Evolutionary conservation across 2,113 vertebrate genomes (phyloP), one percentile per base, ranked within the genome.

Genomic region (Podarcis raffonei): DNA sequence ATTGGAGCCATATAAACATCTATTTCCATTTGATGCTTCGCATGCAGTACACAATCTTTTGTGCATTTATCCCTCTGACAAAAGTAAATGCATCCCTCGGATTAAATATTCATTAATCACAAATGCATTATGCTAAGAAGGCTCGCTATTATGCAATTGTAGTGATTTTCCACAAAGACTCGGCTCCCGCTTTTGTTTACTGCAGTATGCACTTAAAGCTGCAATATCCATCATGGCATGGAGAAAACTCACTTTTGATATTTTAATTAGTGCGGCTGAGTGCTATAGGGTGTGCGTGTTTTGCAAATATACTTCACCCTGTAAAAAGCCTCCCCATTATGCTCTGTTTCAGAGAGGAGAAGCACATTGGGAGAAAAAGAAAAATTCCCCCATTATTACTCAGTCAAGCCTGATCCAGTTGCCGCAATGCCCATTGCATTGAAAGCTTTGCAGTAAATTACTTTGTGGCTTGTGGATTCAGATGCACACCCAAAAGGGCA

Each of bases 31-130:
- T 80, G 62, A 66, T 65, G 27, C 7, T 48, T 75, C 71, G 18
- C n/a, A 42, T 48, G 18, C 57, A 66, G 20, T 16, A 11, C 57
- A 30, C 57, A 18, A 3, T 48, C 25, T 66, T 66, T 82, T 62
- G 37, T 76, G 59, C 12, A 25, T 66, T 27, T 25, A 48, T 66
- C 80, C 71, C 35, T 83, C 80, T 32, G 59, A 87, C 37, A 65
- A 42, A 83, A 74, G 27, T 18, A 32, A 83, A 76, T 48, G 32
- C 18, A 68, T n/a, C 57, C 53, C 39, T 88, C n/a, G 42, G 30
- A 75, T 83, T 66, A 88, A 88, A 83, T 83, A 79, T 86, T 86
- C 72, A 86, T 86, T 65, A 77, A 77, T 65, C 15, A 25, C 25
- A 62, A 86, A 65, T 77, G 57, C 72, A 62, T 86, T 77, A 77